Base-by-base conservation (phyloP, 1,140 invertebrate species). In the Drosophila prosaltans region DNA sequence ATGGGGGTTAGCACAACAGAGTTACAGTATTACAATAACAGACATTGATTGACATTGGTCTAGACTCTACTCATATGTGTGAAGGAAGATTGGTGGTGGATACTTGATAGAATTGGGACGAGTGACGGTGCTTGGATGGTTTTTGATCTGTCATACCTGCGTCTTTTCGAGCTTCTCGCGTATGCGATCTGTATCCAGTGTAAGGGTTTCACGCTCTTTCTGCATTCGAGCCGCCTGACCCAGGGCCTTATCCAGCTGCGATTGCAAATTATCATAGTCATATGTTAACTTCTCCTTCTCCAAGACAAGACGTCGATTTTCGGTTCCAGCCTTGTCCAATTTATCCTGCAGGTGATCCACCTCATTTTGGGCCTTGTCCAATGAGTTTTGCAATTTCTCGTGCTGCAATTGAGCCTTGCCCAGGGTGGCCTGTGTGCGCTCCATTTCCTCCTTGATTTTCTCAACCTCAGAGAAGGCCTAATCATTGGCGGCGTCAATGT, bases 301-400 rank as follows among this genome's bases (percentile, higher is more conserved):
- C 85, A 97, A 95, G 95, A 97, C 96, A 84, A 97, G 96, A 92
- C 96, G 96, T 90, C 97, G 94, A 54, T 96, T 94, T 94, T 98
- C 97, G 41, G 94, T 94, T 68, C 95, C 94, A 16, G 95, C 93
- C 91, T 97, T 97, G 89, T 98, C 97, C 51, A 97, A 92, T 76
- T 95, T 95, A 89, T 98, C 97, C 92, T 98, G 97, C 5, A 97
- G 92, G 83, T 97, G 96, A 92, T 98, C 97, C n/a, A 96, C 95
- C 81, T 98, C 97, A 63, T 96, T 96, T 92, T 98, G 97, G 1
- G 97, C 95, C 81, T 98, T 97, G 92, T 98, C 97, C 66, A 98
- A 93, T 8, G 95, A 93, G 70, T 96, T 96, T 91, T 98, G 97
- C 40, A 97, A 93, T 92, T 98, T 98, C 90, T 98, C 97, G 89